Base-by-base conservation (phyloP, 64 coral and sea anemone genomes). In the Exaiptasia diaphana region DNA sequence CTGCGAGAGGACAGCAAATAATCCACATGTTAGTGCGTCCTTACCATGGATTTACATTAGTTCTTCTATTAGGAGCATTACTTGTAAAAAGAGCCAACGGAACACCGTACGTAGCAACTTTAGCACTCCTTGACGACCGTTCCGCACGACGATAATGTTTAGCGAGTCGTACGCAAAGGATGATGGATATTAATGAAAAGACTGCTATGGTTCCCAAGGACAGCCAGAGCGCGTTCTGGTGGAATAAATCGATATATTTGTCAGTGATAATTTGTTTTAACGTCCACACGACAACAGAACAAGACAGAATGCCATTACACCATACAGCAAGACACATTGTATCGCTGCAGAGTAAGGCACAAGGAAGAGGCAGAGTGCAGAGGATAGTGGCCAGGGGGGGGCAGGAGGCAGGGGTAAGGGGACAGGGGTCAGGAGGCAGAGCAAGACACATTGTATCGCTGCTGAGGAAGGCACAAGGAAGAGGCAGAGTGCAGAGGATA, bases 131-230 rank as follows among this genome's bases (percentile, higher is more conserved):
- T n/a, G 37, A n/a, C 18, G 67, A 71, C 18, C 67, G 67, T 25
- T 25, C 36, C 14, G 67, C 83, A 3, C 83, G 72, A n/a, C 83
- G 71, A 10, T 76, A 63, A 38, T 86, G 83, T 39, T 86, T 77
- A 14, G 83, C 83, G n/a, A 86, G 83, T 44, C 57, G 54, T 29
- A 86, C 72, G 57, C 83, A 77, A 52, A 86, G 73, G 41, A 86
- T 59, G 71, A 86, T 64, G 41, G 83, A 76, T 62, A 86, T 37
- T 5, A 86, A 49, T 6, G 73, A 86, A 29, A 86, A 75, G n/a
- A 77, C 11, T 9, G 83, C 34, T 23, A 86, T 86, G 38, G 53
- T 74, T 28, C 83, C 83, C 48, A 86, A 40, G 30, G 71, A 77
- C 8, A 86, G 12, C 83, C 83, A 86, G 4, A 86, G 4, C 18